Base-by-base conservation (phyloP, 2,888 invertebrate species). In the Plebejus melissa region DNA sequence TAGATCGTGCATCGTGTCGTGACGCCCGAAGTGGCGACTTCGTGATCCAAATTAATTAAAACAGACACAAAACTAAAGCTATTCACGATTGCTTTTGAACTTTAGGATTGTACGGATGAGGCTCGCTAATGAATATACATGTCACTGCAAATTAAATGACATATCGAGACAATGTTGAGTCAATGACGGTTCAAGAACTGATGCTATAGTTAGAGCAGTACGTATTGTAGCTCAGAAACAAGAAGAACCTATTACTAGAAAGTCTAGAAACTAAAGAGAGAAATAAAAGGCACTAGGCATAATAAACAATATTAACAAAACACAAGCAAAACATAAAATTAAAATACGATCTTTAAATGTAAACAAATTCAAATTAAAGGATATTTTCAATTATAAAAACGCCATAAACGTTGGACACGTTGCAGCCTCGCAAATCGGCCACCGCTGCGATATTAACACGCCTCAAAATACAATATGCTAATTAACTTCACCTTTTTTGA, bases 31-130 rank as follows among this genome's bases (percentile, higher is more conserved):
- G 93, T 93, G 93, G 93, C 89, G 90, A 91, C 87, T 88, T 93
- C 93, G 93, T 93, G 93, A 91, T 90, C 91, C 90, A 93, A 93
- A 93, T 93, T 93, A 93, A 93, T 93, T 93, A 93, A 93, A 92
- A 90, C 90, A 84, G 86, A 91, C 88, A 91, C 91, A 90, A 91
- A 90, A 90, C 89, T 88, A 84, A 87, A 87, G 88, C 87, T 89
- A 93, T 92, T 72, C 93, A 90, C 91, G 93, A 92, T 91, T 88
- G 86, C 82, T 81, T 85, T 82, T 81, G 80, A 81, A 82, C 86
- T 81, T 83, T 81, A 82, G 83, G 81, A 84, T 89, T 83, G 80
- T 81, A 79, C 88, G 91, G 91, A 91, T 85, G 83, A 80, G 86
- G 79, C 84, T 70, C 70, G 9, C 60, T 76, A 70, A 60, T 57